Conservation (phyloP, 2,797 vertebrate genomes). For the Phalanger gymnotis region DNA sequence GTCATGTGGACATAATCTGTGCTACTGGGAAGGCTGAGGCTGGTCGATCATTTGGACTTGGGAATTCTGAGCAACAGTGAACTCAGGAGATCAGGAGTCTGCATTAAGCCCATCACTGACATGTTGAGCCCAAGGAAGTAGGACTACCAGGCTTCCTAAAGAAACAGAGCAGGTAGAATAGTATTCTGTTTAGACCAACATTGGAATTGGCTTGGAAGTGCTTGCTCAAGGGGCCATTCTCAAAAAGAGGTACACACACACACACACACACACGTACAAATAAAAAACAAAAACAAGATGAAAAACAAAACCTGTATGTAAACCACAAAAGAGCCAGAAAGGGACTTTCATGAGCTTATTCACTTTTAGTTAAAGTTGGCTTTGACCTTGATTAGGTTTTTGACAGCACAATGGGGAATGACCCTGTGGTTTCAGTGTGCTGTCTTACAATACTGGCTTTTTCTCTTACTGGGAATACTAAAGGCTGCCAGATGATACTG, state of each 20-base stretch:
- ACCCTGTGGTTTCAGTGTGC: neutral
- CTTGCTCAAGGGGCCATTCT: neutral
- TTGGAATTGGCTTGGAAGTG: neutral
- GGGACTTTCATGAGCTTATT: neutral
- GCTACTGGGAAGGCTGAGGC: neutral
- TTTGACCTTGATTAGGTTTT: neutral
- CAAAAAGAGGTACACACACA: neutral
- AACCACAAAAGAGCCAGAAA: neutral
- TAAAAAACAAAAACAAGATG: neutral
- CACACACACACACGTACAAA: too few species aligned
- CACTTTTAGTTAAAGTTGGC: neutral
- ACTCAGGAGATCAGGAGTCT: neutral
- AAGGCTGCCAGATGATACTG: neutral
- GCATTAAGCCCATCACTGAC: neutral
- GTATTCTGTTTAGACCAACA: neutral
- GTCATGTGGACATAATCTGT: neutral
- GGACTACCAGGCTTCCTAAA: neutral
- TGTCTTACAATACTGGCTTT: neutral
- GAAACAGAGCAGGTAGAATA: neutral
- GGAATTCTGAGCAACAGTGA: neutral
- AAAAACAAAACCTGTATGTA: neutral
- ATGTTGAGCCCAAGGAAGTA: neutral
- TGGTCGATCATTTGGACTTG: neutral
- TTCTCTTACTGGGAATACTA: neutral
- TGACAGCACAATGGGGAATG: neutral